Evolutionary conservation across 2,113 vertebrate genomes (phyloP).

Genomic region (Pantherophis guttatus): DNA sequence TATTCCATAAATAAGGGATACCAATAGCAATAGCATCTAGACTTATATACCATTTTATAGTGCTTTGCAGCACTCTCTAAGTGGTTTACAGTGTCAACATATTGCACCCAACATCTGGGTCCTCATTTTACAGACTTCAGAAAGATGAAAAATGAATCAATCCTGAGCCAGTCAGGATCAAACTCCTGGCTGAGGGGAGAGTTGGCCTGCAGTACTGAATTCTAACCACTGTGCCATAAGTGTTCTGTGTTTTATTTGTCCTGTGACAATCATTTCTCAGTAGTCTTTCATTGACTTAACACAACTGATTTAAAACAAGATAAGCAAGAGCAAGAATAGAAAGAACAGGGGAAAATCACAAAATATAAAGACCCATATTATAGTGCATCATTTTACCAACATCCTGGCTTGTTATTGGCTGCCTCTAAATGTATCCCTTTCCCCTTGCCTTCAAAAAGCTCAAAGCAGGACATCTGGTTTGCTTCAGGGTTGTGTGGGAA

Average conservation of each 20-base stretch:
- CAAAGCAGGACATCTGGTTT: not conserved
- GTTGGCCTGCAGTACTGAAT: not conserved
- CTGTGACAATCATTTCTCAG: not conserved
- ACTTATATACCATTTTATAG: not conserved
- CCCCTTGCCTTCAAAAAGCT: not conserved
- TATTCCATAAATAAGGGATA: not conserved
- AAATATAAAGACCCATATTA: not conserved
- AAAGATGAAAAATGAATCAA: not conserved
- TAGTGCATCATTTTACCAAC: not conserved
- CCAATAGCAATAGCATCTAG: not conserved
- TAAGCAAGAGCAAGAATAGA: not conserved
- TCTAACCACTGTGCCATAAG: not conserved
- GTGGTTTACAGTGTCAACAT: not conserved
- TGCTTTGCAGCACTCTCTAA: not conserved
- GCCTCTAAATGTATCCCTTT: not conserved
- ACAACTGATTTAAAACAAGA: not conserved
- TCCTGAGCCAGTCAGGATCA: not conserved
- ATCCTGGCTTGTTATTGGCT: not conserved
- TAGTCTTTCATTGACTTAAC: conserved; percentile 18
- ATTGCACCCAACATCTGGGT: not conserved
- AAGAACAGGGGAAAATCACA: not conserved
- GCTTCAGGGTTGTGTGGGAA: not conserved
- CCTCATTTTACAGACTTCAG: not conserved
- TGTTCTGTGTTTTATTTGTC: not conserved
- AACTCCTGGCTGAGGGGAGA: not conserved